Percentiles rank a stretch among this genome's conserved stretches.
phyloP scores from a whole-genome alignment of 2,797 vertebrate species.

The Momotus momota region DNA sequence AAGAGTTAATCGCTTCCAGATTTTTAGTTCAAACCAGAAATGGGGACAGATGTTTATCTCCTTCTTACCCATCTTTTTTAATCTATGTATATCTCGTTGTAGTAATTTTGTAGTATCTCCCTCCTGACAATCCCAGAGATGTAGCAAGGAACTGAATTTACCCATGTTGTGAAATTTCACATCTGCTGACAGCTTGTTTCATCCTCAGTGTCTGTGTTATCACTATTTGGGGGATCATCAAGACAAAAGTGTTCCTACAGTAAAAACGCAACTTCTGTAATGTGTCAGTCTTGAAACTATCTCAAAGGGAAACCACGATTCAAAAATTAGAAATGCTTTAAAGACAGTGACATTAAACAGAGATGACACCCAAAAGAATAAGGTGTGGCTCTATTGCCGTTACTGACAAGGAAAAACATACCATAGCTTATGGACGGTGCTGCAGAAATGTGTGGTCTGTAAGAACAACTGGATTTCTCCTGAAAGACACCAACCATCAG shows the following conservation, averaged over 20 bases:
- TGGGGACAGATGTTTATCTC: background rate
- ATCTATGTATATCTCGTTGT: background rate
- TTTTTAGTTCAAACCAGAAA: background rate
- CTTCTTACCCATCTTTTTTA: background rate
- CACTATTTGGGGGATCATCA: background rate
- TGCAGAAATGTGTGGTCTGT: background rate
- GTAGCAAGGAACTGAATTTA: background rate
- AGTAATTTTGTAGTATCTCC: background rate
- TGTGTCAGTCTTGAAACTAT: background rate
- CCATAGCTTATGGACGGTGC: background rate
- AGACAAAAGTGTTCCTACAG: background rate
- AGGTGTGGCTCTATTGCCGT: background rate
- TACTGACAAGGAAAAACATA: background rate
- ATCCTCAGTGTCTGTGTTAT: background rate
- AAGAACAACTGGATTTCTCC: background rate
- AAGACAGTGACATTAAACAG: background rate
- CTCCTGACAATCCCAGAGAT: background rate
- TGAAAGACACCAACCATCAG: background rate
- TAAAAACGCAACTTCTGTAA: conserved; percentile 9
- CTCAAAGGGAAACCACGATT: conserved; percentile 6
- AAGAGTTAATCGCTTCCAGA: background rate
- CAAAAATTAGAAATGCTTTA: background rate
- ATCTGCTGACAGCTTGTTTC: conserved; percentile 43
- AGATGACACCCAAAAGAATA: background rate
- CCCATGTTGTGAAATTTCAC: background rate